These are phyloP conservation scores for Microcebus griseorufus DNA, from an alignment of 2,113 vertebrate genomes.

Conservation along the genomic window DNA sequence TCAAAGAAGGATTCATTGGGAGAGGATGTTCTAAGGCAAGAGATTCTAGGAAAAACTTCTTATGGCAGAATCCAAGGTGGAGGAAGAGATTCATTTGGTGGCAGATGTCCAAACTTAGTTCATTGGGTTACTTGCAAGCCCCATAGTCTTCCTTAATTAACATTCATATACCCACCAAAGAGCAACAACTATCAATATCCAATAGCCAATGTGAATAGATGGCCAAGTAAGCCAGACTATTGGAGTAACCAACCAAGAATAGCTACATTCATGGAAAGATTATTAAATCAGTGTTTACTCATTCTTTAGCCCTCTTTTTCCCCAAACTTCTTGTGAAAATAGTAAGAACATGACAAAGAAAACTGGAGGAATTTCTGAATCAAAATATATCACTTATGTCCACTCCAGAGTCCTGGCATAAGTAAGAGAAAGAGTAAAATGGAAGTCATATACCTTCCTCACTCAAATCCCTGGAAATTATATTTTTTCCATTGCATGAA, in stretches of 20 bases:
- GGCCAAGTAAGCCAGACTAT: neutral
- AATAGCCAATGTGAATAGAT: neutral
- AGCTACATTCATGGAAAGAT: neutral
- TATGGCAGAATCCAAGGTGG: neutral
- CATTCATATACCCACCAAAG: neutral
- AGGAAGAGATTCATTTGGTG: neutral
- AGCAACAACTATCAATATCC: neutral
- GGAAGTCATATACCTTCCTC: neutral
- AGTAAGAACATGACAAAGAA: neutral
- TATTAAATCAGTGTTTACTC: neutral
- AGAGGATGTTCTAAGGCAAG: neutral
- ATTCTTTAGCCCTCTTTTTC: neutral
- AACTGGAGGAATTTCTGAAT: neutral
- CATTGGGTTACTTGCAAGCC: neutral
- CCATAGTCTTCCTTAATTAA: neutral
- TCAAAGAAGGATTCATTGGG: accelerated
- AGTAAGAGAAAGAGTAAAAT: neutral
- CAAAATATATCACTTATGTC: neutral
- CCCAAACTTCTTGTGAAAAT: neutral
- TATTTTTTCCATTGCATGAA: neutral
- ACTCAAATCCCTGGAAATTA: neutral
- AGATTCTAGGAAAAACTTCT: neutral
- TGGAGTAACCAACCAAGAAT: neutral
- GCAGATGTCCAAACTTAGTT: neutral
- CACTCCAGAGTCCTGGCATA: neutral